Evolutionary conservation across 1,140 invertebrate species (phyloP), one percentile per base, ranked within the genome.

Genomic region (Wiebesia pumilae): DNA sequence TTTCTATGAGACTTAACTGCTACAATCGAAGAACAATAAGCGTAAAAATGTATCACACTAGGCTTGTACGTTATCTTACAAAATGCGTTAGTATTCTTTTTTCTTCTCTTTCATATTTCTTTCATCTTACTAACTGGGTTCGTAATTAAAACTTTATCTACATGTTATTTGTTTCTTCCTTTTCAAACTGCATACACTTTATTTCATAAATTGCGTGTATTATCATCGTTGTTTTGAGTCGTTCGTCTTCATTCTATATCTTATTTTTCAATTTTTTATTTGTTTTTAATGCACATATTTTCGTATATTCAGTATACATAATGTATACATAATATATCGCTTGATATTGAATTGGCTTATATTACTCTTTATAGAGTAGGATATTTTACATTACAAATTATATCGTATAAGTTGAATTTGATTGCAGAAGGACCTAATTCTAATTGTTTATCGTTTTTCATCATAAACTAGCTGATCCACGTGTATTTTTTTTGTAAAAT

Each of bases 21-120:
- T 91, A 91, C 89, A 90, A 89, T 91, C 89, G 89, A 90, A 89
- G 89, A 80, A 85, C 89, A 90, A 91, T 91, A 91, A 91, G 91
- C 91, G 91, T 91, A 91, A 90, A 91, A 91, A 90, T 91, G 89
- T 91, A 91, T 91, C 91, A 91, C 91, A 91, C 91, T 91, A 91
- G 91, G 90, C 90, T 91, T 91, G 90, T 91, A 91, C 90, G 89
- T 90, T 91, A 91, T 90, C 90, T 90, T 91, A 91, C 62, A 80
- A 81, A 91, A 90, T 91, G 90, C 90, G 62, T 90, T 90, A 88
- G 89, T 91, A 91, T 89, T 87, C 85, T n/a, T 88, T 65, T 83
- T 58, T 83, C 40, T 38, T 87, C 79, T 85, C 43, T 78, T 80
- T 86, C 67, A 9, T 85, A 75, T 43, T 35, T 35, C 7, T 54